These are phyloP conservation scores for Zaprionus tsacasi DNA, from an alignment of 1,140 invertebrate species.

Conservation along the genomic window DNA sequence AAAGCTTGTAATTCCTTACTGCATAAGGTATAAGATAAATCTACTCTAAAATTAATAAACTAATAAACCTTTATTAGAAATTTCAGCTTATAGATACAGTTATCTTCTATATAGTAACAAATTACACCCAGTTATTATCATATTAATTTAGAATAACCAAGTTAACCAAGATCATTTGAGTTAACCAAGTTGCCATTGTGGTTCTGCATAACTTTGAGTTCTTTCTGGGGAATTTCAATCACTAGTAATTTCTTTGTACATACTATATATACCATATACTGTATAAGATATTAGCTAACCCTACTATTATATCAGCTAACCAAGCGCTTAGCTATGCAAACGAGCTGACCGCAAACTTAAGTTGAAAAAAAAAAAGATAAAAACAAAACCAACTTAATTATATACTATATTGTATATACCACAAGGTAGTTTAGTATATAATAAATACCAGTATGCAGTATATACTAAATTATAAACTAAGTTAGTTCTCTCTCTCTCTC, in stretches of 20 bases:
- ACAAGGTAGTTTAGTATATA: not conserved
- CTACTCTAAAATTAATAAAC: not conserved
- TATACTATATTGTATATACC: not conserved
- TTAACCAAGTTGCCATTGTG: not conserved
- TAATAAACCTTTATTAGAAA: too few relatives aligned
- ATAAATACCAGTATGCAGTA: not conserved
- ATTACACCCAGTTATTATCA: too few relatives aligned
- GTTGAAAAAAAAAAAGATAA: constrained; percentile 1
- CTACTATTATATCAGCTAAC: constrained; percentile 2
- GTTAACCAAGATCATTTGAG: not conserved
- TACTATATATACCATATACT: not conserved
- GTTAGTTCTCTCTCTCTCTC: too few relatives aligned
- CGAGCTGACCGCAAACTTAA: constrained; percentile 4
- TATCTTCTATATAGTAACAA: too few relatives aligned
- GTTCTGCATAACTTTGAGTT: not conserved
- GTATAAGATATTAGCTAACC: constrained; percentile 1
- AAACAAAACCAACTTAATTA: constrained; percentile 6
- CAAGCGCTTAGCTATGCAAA: constrained; percentile 6
- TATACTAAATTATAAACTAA: not conserved
- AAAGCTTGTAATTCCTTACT: not conserved
- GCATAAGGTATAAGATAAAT: not conserved
- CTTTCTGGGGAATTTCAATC: not conserved
- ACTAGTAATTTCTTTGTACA: not conserved
- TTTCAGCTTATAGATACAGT: too few relatives aligned
- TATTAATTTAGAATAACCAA: too few relatives aligned